phyloP scores from a whole-genome alignment of 2,888 invertebrate species.

The Augochlorella aurata region DNA sequence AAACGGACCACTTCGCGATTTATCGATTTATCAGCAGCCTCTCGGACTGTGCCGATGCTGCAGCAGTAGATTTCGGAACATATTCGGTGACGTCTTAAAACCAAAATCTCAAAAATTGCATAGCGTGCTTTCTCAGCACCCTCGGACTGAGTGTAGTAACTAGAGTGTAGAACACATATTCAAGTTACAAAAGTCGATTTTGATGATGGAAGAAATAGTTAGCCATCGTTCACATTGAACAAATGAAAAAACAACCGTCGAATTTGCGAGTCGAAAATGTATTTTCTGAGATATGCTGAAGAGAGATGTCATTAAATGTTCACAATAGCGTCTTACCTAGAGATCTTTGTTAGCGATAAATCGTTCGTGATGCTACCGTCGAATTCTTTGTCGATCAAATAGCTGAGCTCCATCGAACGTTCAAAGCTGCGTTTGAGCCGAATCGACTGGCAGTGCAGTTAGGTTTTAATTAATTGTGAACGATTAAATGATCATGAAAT shows the following conservation, averaged over 20 bases:
- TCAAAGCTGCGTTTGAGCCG: constrained; percentile 1
- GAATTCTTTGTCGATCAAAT: neutral
- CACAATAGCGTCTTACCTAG: neutral
- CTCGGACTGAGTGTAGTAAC: too few species aligned
- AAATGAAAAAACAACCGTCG: too few species aligned
- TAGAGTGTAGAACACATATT: too few species aligned
- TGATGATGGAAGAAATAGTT: too few species aligned
- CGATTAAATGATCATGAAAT: constrained; percentile 66
- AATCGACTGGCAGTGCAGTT: constrained; percentile 9
- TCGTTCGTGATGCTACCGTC: neutral
- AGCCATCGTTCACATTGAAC: too few species aligned
- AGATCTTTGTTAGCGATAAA: neutral
- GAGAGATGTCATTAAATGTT: neutral
- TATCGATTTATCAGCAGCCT: constrained; percentile 61
- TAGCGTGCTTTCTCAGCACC: too few species aligned
- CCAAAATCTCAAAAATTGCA: neutral
- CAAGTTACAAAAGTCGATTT: too few species aligned
- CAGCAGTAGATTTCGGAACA: neutral
- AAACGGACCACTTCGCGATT: constrained; percentile 61
- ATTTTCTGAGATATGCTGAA: too few species aligned
- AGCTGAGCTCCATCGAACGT: neutral
- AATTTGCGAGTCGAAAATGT: too few species aligned
- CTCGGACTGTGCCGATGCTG: constrained; percentile 9
- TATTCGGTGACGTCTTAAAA: neutral
- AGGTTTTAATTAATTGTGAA: constrained; percentile 55